Base-by-base conservation (phyloP, 1,140 invertebrate genomes). In the Aethina tumida region DNA sequence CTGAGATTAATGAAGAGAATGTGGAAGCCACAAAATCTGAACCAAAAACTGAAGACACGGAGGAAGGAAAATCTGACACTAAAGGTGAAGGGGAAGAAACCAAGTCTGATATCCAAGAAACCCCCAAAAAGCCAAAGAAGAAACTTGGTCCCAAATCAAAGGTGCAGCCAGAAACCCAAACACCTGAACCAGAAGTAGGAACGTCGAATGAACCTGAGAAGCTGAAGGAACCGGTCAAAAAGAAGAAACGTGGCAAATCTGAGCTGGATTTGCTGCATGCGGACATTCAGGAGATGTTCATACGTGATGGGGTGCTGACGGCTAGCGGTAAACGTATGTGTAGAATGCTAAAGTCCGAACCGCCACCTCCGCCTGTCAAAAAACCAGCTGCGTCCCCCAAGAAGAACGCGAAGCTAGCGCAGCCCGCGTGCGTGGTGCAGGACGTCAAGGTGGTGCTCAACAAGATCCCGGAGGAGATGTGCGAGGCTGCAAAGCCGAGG, bases 221-320 rank as follows among this genome's bases (percentile, higher is more conserved):
- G 28, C 16, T 4, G 32, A 24, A 6, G n/a, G n/a, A n/a, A n/a
- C n/a, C 2, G 8, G 2, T 27, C 6, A 50, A 52, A 28, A 27
- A 29, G 26, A 53, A 42, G 21, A 47, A 43, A 20, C 50, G 46
- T 32, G 45, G 43, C 9, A 63, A 45, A 41, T 50, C 53, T 14
- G 76, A 77, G 45, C 49, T 81, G 22, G 67, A 74, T 44, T 65
- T 67, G 50, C 59, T 80, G 5, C 77, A 79, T 26, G 72, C 76
- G 41, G 76, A 80, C 49, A 71, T 80, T 22, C 65, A 71, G 41
- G 74, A 79, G 42, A 78, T 77, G 70, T 79, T 78, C 49, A 74
- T 77, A 24, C 66, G 67, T 38, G 67, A 76, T 44, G 75, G 69
- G 15, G 68, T 77, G 2, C 52, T 76, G n/a, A 67, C 64, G 20